Base-by-base conservation (phyloP, 2,113 vertebrate species). In the Phocoena phocoena region DNA sequence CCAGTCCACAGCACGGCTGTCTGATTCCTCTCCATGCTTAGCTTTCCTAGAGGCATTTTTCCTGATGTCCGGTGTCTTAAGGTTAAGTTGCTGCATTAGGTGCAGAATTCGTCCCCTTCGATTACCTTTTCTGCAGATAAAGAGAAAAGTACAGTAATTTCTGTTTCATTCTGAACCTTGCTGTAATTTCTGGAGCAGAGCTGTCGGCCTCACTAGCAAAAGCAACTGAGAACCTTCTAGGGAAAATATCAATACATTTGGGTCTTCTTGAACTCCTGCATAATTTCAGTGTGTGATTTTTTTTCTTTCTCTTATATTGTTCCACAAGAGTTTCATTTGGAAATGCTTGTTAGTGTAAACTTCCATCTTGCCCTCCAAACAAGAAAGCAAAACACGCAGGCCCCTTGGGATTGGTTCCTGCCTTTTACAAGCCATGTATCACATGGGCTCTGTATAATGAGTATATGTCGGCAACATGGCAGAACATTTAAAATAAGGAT, bases 161-260 rank as follows among this genome's bases (percentile, higher is more conserved):
- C 36, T 71, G 73, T 41, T 95, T 68, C 25, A 38, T 65, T 90
- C 44, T 93, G 25, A 8, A 83, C n/a, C 67, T 38, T 73, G 28
- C 50, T 94, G 6, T 76, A 36, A 55, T 92, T 84, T 96, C 50
- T 79, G 73, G 55, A 73, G n/a, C 55, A 89, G 28, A 55, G 17
- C 62, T 82, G 5, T 83, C 85, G n/a, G 62, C 15, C 55, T 92
- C 38, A 65, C 74, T 79, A 88, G 63, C 23, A 80, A 96, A 82
- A 93, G 71, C 73, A 91, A 83, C 74, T 58, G 60, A 94, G 80
- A 93, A 88, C 38, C 8, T 95, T 84, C 74, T 26, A 96, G 84
- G 21, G 92, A 62, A 97, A 92, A 18, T 50, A 58, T 21, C 55
- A 58, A 8, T 58, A 50, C 33, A 47, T 80, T 83, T 63, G 86